Base-by-base conservation (phyloP, 2,113 vertebrate genomes). In the Phalacrocorax brasilianus region DNA sequence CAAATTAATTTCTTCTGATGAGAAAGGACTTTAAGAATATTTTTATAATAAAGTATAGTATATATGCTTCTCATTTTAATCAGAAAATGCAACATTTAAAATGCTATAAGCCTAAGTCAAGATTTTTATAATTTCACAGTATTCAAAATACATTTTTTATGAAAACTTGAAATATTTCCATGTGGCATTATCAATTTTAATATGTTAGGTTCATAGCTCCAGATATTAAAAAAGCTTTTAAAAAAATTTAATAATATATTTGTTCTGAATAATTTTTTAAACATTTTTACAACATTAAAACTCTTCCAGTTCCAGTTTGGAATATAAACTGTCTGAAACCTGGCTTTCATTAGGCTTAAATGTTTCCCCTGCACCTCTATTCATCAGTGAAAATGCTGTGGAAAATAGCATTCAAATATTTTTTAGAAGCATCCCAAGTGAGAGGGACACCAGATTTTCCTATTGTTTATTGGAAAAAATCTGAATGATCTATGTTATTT, bases 1-100 rank as follows among this genome's bases (percentile, higher is more conserved):
- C 33, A 98, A 95, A 93, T 7, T 45, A 78, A 22, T 50, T 28
- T 71, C 67, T 93, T 93, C 44, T 89, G n/a, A 86, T 89, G 62
- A 96, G 71, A 96, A 93, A 74, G 68, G 11, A 58, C 73, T 95
- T 96, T 92, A 87, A 87, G 27, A 86, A 68, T 78, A 40, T 58
- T 95, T 49, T 89, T 96, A 17, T 73, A 89, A 67, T 91, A 28
- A 56, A 63, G 11, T 59, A 49, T 10, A 71, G 52, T 30, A 32
- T 52, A 65, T 16, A n/a, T n/a, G 17, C 14, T n/a, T 61, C 65
- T 56, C 13, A 33, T 67, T 52, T 80, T 59, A 62, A 58, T 52
- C 24, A 73, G 49, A 88, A 81, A 76, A 72, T 40, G 12, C 35
- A 73, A 33, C 8, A 22, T 30, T 13, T 59, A 32, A 66, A 87